Percentiles rank a stretch among this genome's conserved stretches.
Evolutionary conservation across 2,797 vertebrate species (phyloP).

Genomic region (Malurus leucopterus): DNA sequence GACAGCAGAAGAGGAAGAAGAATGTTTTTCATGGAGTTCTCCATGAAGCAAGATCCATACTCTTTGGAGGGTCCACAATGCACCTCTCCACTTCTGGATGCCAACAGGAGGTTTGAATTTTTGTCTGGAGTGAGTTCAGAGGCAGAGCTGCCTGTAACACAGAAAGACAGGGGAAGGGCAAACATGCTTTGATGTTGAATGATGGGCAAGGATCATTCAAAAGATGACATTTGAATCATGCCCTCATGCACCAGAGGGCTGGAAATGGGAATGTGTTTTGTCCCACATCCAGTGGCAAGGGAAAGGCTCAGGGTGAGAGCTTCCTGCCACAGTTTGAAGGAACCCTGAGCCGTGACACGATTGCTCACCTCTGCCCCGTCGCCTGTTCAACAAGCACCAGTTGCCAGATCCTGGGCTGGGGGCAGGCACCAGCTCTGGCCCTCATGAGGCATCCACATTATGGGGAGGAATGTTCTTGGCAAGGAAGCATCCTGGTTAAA

Average conservation of each 20-base stretch:
- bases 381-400: not conserved
- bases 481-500: not conserved
- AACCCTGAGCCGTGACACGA: not conserved
- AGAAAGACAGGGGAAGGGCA: constrained; percentile 5
- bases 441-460: not conserved
- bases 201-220: constrained; percentile 16
- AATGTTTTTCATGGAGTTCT: not conserved
- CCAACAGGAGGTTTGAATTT: not conserved
- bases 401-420: not conserved
- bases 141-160: not conserved
- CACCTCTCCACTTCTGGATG: not conserved
- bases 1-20: not conserved
- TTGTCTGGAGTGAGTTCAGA: not conserved
- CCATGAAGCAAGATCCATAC: not conserved
- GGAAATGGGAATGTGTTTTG: not conserved
- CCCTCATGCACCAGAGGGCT: not conserved
- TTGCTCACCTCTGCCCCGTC: not conserved
- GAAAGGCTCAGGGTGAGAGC: not conserved
- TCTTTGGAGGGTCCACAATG: not conserved
- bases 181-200: not conserved
- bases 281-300: not conserved
- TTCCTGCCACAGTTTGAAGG: not conserved
- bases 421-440: not conserved
- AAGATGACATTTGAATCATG: not conserved
- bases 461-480: not conserved